Percentiles rank a stretch among this genome's conserved stretches.
Evolutionary conservation across 2,888 invertebrate species (phyloP).

Genomic region (Perithous albicinctus): DNA sequence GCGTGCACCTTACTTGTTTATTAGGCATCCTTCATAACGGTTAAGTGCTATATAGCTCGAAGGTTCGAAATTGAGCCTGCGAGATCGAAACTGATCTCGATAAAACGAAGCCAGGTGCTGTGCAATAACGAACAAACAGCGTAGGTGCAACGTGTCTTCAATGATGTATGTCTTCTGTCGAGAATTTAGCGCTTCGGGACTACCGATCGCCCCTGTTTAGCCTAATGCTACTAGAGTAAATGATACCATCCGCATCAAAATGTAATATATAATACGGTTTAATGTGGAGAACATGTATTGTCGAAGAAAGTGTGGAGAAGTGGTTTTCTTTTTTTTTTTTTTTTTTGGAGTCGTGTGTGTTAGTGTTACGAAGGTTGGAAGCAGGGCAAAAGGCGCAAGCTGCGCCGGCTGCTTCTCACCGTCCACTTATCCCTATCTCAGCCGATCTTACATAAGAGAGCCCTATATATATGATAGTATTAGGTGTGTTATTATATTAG

Average conservation of each 20-base stretch:
- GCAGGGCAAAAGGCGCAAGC: slow-evolving; percentile 71
- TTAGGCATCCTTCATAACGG: slow-evolving; percentile 38
- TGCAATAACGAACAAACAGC: slow-evolving; percentile 26
- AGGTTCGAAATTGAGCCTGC: slow-evolving; percentile 44
- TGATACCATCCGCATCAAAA: slow-evolving; percentile 3
- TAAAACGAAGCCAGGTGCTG: slow-evolving; percentile 66
- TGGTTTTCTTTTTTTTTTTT: too few species aligned
- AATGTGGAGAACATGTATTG: neutral
- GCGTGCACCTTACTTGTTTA: slow-evolving; percentile 49
- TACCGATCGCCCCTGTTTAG: slow-evolving; percentile 77
- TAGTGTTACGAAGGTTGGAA: slow-evolving; percentile 33
- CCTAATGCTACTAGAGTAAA: slow-evolving; percentile 8
- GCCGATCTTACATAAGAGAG: slow-evolving; percentile 76
- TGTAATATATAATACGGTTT: slow-evolving; percentile 21
- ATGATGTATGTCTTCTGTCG: slow-evolving; percentile 79
- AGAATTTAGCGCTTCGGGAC: slow-evolving; percentile 79
- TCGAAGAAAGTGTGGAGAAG: neutral
- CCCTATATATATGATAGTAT: slow-evolving; percentile 69
- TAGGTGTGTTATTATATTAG: slow-evolving; percentile 72
- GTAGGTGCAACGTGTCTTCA: slow-evolving; percentile 48
- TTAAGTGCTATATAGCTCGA: slow-evolving; percentile 27
- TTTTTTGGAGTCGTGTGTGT: slow-evolving; percentile 9
- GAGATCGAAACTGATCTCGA: slow-evolving; percentile 56
- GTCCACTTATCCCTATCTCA: slow-evolving; percentile 79
- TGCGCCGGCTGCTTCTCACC: slow-evolving; percentile 74